phyloP scores from a whole-genome alignment of 2,113 vertebrate species.

The Rattus norvegicus region GRCr8 NC_086021.1:56773001-56773500 shows the following conservation, averaged over 20 bases:
- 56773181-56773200: neutral
- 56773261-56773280: neutral
- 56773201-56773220: neutral
- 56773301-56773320: neutral
- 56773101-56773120: neutral
- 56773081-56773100: too few species aligned
- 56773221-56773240: too few species aligned
- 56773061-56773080: neutral
- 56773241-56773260: neutral
- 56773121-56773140: neutral
- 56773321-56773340: neutral
- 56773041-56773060: neutral
- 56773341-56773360: neutral
- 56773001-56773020: neutral
- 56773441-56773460: neutral
- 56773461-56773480: neutral
- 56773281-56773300: neutral
- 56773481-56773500: neutral
- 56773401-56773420: neutral
- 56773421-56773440: slow-evolving; percentile 4
- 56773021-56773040: neutral
- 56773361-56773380: neutral
- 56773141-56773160: neutral
- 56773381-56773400: neutral
- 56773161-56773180: neutral